Conservation (phyloP, 2,797 vertebrate species). For the Psittacula echo region DNA sequence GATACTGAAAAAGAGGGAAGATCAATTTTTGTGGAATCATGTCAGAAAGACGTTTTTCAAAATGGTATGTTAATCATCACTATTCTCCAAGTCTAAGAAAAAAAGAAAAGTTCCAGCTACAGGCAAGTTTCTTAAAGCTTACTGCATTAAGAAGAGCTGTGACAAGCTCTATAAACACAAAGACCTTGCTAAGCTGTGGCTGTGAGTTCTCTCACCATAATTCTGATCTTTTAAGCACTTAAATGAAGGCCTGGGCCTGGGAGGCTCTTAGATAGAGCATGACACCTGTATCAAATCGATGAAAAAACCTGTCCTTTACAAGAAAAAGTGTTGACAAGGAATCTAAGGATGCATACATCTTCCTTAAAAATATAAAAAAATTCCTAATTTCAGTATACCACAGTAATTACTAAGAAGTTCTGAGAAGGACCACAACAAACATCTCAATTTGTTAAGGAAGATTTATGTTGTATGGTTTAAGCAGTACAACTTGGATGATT, state of each 20-base stretch:
- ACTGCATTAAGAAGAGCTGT: background rate
- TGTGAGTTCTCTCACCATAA: background rate
- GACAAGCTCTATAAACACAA: background rate
- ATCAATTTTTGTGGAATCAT: background rate
- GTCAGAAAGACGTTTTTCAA: background rate
- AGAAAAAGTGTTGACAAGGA: background rate
- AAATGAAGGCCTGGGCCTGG: background rate
- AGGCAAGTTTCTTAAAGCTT: background rate
- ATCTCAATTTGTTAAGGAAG: background rate
- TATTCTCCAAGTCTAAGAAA: background rate
- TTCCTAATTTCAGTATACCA: background rate
- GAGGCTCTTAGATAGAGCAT: background rate
- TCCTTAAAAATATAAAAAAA: background rate
- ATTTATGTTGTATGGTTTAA: background rate
- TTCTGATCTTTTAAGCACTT: background rate
- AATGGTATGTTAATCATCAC: rapidly evolving
- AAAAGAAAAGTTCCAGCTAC: background rate
- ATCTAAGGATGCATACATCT: background rate
- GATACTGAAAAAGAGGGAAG: background rate
- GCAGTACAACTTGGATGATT: background rate
- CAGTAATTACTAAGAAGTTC: background rate
- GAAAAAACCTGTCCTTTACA: background rate
- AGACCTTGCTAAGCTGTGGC: background rate
- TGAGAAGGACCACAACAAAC: background rate
- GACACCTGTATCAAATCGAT: background rate